phyloP scores from a whole-genome alignment of 1,140 invertebrate species.

The Thereuonema tuberculata region DNA sequence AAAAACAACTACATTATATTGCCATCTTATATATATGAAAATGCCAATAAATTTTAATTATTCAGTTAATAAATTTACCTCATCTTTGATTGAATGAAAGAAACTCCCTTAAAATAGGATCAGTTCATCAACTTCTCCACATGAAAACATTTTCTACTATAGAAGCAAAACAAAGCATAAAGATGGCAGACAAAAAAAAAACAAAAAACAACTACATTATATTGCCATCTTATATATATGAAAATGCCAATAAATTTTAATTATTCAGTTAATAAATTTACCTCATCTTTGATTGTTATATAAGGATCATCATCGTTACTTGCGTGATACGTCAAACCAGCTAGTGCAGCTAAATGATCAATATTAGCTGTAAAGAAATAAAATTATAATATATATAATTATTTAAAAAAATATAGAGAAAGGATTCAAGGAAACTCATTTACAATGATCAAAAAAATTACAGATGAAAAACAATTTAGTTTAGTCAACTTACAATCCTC shows the following conservation, averaged over 20 bases:
- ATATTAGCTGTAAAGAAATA: conserved; percentile 21
- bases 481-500: conserved; percentile 42
- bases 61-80: conserved; percentile 44
- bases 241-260: not conserved
- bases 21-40: not conserved
- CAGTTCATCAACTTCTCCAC: conserved; percentile 47
- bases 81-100: no score
- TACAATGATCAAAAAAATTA: no score
- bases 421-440: conserved; percentile 7
- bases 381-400: conserved; percentile 15
- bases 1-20: no score
- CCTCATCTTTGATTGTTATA: conserved; percentile 38
- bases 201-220: no score
- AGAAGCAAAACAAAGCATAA: no score
- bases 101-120: no score
- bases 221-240: not conserved
- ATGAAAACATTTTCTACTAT: conserved; percentile 4
- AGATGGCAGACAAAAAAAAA: no score
- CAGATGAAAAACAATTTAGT: conserved; percentile 13
- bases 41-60: conserved; percentile 5
- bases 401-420: conserved; percentile 10
- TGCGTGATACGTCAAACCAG: conserved; percentile 38
- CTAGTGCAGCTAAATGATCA: conserved; percentile 29
- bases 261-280: conserved; percentile 42
- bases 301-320: conserved; percentile 42